These are phyloP conservation scores for Parnassius smintheus DNA, from an alignment of 2,888 invertebrate genomes.

Conservation along the genomic window DNA sequence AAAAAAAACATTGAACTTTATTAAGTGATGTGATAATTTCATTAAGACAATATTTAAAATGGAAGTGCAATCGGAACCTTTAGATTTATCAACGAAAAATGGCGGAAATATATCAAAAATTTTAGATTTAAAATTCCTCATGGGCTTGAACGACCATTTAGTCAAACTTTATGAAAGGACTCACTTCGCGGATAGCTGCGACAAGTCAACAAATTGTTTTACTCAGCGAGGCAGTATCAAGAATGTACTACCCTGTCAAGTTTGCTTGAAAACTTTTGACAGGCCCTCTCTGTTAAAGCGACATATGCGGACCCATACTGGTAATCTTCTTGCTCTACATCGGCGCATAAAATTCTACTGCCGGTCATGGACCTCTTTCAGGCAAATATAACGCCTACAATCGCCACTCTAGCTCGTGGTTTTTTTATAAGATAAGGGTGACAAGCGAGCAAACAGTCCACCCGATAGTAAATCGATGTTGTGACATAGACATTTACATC, in stretches of 20 bases:
- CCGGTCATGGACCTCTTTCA: too few species aligned
- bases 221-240: slow-evolving; percentile 46
- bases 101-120: slow-evolving; percentile 50
- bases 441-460: too few species aligned
- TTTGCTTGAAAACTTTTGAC: slow-evolving; percentile 85
- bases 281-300: slow-evolving; percentile 84
- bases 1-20: too few species aligned
- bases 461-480: too few species aligned
- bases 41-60: slow-evolving; percentile 34
- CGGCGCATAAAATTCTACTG: too few species aligned
- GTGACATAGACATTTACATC: too few species aligned
- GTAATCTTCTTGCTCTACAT: slow-evolving; percentile 45
- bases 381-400: too few species aligned
- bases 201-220: slow-evolving; percentile 33
- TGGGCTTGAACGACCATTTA: slow-evolving; percentile 66
- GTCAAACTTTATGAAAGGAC: slow-evolving; percentile 67
- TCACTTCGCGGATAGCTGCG: slow-evolving; percentile 44
- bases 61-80: slow-evolving; percentile 66
- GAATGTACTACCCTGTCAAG: slow-evolving; percentile 79
- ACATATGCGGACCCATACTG: slow-evolving; percentile 86
- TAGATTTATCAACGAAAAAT: slow-evolving; percentile 63
- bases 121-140: slow-evolving; percentile 65
- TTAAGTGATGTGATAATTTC: too few species aligned
- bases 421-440: too few species aligned
- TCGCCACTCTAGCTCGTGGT: too few species aligned